Conservation (phyloP, 2,113 vertebrate genomes). For the Dunckerocampus dactyliophorus region DNA sequence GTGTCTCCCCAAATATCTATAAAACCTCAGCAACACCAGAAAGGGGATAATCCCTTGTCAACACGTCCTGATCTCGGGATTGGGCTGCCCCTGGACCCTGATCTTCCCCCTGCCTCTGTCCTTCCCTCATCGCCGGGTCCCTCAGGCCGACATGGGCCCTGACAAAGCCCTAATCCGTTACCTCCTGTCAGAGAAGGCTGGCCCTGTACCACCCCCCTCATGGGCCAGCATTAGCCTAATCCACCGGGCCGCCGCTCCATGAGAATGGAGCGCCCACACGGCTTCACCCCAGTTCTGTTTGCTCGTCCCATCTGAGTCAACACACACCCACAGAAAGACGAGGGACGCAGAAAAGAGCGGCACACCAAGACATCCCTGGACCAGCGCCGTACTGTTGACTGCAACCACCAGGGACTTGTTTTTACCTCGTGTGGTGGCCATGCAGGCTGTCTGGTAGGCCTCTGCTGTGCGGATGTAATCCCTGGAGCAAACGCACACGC, state of each 20-base stretch:
- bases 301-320: conserved; percentile 81
- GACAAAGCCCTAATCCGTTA: conserved; percentile 77
- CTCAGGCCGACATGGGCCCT: conserved; percentile 61
- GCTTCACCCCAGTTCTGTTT: conserved; percentile 70
- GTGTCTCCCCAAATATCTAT: conserved; percentile 27
- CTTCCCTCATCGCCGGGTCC: conserved; percentile 51
- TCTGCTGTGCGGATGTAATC: conserved; percentile 62
- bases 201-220: conserved; percentile 58
- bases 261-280: conserved; percentile 70
- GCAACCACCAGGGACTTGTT: conserved; percentile 14
- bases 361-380: conserved; percentile 40
- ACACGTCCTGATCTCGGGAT: conserved; percentile 74
- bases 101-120: conserved; percentile 45
- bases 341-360: conserved; percentile 34
- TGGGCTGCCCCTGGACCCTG: conserved; percentile 58
- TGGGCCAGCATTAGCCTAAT: conserved; percentile 80
- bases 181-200: conserved; percentile 72
- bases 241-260: conserved; percentile 69
- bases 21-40: conserved; percentile 69
- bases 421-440: conserved; percentile 46
- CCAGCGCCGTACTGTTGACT: conserved; percentile 13
- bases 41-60: conserved; percentile 78
- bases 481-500: conserved; percentile 51
- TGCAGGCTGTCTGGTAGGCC: conserved; percentile 19
- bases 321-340: conserved; percentile 61